These are phyloP conservation scores for Spinus olivaceus DNA, from an alignment of 2,797 vertebrate genomes.

Conservation along the genomic window DNA sequence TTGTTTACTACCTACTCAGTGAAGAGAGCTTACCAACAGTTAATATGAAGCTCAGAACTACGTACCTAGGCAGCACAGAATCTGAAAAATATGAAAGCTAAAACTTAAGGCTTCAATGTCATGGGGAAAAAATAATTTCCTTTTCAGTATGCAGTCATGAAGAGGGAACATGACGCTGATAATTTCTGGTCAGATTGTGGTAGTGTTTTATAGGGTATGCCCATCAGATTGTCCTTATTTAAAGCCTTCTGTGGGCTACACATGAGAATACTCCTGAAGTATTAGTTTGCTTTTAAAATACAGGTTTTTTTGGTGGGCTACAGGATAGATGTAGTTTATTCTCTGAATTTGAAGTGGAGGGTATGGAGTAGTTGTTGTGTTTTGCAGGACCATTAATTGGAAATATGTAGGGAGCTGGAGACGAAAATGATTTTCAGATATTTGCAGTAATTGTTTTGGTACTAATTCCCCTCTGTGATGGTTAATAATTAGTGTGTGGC, in stretches of 20 bases:
- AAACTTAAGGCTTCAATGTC: not conserved
- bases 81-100: not conserved
- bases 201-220: not conserved
- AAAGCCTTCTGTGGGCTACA: not conserved
- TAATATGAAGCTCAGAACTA: not conserved
- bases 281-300: not conserved
- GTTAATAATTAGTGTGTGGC: not conserved
- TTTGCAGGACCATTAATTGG: not conserved
- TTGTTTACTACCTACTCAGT: not conserved
- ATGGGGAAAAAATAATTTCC: not conserved
- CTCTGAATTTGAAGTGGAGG: not conserved
- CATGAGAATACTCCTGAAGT: not conserved
- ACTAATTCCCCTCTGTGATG: not conserved
- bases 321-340: not conserved
- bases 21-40: not conserved
- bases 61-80: not conserved
- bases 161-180: not conserved
- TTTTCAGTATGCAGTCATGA: not conserved
- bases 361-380: not conserved
- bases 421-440: not conserved
- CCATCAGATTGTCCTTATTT: not conserved
- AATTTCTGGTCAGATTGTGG: not conserved
- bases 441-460: not conserved
- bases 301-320: not conserved
- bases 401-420: not conserved